phyloP scores from a whole-genome alignment of 2,888 invertebrate species.

The Anthophora plumipes region DNA sequence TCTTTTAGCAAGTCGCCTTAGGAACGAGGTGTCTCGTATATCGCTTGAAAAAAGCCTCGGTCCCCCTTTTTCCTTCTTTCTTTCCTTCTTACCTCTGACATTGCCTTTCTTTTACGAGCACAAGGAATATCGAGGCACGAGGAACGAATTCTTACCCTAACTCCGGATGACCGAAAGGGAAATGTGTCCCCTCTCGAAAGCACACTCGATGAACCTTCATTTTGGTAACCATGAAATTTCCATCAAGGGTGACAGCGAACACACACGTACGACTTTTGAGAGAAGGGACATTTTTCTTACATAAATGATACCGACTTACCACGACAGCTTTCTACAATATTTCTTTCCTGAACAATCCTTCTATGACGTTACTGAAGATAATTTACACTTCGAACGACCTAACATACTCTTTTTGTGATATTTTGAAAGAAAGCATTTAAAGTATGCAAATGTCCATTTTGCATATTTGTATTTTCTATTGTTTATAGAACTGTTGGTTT shows the following conservation, averaged over 20 bases:
- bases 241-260: constrained; percentile 45
- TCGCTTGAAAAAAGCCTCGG: constrained; percentile 28
- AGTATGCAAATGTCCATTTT: too few species aligned
- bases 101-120: constrained; percentile 48
- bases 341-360: neutral
- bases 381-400: neutral
- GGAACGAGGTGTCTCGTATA: constrained; percentile 49
- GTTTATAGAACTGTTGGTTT: too few species aligned
- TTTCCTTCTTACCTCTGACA: neutral
- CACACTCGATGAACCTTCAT: constrained; percentile 37
- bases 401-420: neutral
- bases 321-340: neutral
- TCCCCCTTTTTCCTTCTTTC: neutral
- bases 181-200: constrained; percentile 35
- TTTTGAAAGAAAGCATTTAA: neutral
- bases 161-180: constrained; percentile 10
- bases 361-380: neutral
- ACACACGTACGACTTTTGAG: constrained; percentile 14
- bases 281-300: constrained; percentile 10
- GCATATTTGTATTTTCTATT: too few species aligned
- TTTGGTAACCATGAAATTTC: constrained; percentile 56
- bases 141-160: constrained; percentile 32
- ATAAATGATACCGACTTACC: neutral
- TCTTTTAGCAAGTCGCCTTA: constrained; percentile 38
- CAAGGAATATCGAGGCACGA: constrained; percentile 34